phyloP scores from a whole-genome alignment of 2,888 invertebrate genomes.

The Hydropsyche betteni region DNA sequence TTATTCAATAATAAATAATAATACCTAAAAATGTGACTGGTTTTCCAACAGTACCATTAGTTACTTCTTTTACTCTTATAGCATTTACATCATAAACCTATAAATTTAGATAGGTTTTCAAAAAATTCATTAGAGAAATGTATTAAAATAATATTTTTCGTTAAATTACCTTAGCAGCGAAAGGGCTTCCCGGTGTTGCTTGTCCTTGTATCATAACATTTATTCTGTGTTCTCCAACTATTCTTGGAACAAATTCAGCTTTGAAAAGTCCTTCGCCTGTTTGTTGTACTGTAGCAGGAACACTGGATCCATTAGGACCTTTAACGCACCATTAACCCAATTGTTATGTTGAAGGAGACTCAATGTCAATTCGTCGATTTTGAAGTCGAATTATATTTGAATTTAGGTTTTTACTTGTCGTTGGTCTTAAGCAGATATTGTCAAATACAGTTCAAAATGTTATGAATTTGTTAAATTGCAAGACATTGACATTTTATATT shows the following conservation, averaged over 20 bases:
- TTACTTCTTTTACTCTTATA: slow-evolving; percentile 92
- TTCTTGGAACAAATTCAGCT: slow-evolving; percentile 90
- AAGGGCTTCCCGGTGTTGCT: slow-evolving; percentile 91
- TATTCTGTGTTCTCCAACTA: slow-evolving; percentile 92
- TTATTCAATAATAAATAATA: slow-evolving; percentile 51
- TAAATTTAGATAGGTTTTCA: slow-evolving; percentile 13
- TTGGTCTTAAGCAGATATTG: slow-evolving; percentile 1
- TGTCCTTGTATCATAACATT: slow-evolving; percentile 84
- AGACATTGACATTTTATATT: slow-evolving; percentile 14
- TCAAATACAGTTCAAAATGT: slow-evolving; percentile 12
- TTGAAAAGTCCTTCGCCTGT: slow-evolving; percentile 83
- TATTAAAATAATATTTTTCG: background rate
- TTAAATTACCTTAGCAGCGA: slow-evolving; percentile 79
- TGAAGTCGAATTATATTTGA: slow-evolving; percentile 19
- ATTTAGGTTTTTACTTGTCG: background rate
- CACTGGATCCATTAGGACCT: slow-evolving; percentile 93
- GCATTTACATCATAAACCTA: slow-evolving; percentile 92
- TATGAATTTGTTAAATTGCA: slow-evolving; percentile 19
- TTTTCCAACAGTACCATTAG: slow-evolving; percentile 87
- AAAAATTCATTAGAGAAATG: too few species aligned
- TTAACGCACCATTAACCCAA: slow-evolving; percentile 56
- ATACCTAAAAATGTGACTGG: slow-evolving; percentile 89
- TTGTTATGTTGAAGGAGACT: slow-evolving; percentile 37
- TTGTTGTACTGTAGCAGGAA: slow-evolving; percentile 88
- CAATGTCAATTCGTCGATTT: slow-evolving; percentile 31